Percentiles rank a stretch among this genome's conserved stretches.
Conservation (phyloP, 2,888 invertebrate genomes). For the Fissipunctia ypsillon region DNA sequence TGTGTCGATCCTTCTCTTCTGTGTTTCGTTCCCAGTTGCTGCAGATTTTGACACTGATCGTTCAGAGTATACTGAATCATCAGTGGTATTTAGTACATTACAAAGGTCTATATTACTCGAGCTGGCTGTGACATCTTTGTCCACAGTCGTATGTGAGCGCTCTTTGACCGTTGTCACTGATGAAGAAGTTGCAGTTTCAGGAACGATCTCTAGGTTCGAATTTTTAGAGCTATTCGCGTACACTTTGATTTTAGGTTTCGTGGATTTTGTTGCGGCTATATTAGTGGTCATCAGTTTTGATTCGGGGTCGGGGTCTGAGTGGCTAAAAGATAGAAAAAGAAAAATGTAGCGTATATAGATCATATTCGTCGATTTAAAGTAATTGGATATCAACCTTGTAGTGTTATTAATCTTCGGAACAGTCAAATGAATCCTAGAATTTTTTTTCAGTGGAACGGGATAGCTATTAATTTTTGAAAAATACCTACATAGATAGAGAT, state of each 20-base stretch:
- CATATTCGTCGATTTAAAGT: neutral
- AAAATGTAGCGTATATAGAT: neutral
- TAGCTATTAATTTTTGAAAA: neutral
- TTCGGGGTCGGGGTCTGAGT: constrained; percentile 65
- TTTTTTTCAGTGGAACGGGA: neutral
- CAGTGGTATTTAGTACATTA: constrained; percentile 50
- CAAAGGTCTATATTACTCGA: constrained; percentile 78
- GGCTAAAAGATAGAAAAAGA: constrained; percentile 63
- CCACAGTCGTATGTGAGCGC: constrained; percentile 61
- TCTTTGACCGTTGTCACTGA: constrained; percentile 62
- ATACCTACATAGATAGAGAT: neutral
- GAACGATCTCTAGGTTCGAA: constrained; percentile 68
- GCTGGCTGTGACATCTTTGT: constrained; percentile 79
- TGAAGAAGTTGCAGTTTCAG: constrained; percentile 71
- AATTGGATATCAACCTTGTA: neutral
- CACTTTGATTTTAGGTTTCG: constrained; percentile 72
- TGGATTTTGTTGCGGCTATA: constrained; percentile 55
- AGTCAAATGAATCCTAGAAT: neutral
- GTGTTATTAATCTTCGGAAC: neutral
- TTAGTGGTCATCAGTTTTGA: constrained; percentile 61
- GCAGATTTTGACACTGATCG: constrained; percentile 32
- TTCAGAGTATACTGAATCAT: constrained; percentile 38
- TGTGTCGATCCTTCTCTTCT: constrained; percentile 46
- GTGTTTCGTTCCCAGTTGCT: constrained; percentile 43
- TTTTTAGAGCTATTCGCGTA: constrained; percentile 72